phyloP scores from a whole-genome alignment of 2,113 vertebrate genomes.

The Oryzias curvinotus region DNA sequence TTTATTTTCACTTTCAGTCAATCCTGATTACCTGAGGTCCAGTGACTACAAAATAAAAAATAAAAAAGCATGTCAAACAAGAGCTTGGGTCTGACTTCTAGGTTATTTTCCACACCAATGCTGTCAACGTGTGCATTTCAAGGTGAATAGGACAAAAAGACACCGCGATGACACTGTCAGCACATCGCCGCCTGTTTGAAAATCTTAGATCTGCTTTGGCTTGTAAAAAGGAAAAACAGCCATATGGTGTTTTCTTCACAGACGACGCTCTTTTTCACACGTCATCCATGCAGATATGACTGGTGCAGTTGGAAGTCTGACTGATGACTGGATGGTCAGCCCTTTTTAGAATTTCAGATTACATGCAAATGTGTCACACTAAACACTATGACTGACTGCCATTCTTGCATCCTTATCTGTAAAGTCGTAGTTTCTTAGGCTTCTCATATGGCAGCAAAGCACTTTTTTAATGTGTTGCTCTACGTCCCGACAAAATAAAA shows the following conservation, averaged over 20 bases:
- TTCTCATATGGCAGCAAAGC: no score
- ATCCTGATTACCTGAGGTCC: no score
- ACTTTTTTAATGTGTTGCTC: no score
- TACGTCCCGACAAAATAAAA: no score
- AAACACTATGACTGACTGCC: background rate
- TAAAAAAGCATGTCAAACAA: no score
- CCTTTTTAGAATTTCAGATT: slow-evolving; percentile 34
- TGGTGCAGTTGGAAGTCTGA: slow-evolving; percentile 35
- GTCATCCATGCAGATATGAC: slow-evolving; percentile 36
- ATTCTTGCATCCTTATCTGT: background rate
- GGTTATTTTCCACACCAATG: slow-evolving; percentile 1
- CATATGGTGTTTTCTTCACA: slow-evolving; percentile 59
- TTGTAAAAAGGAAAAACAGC: slow-evolving; percentile 20
- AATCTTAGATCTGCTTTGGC: slow-evolving; percentile 32
- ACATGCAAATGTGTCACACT: slow-evolving; percentile 9
- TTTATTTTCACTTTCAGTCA: no score
- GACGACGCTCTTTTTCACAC: slow-evolving; percentile 33
- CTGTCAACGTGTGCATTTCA: slow-evolving; percentile 4
- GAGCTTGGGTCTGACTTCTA: no score
- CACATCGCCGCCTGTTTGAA: slow-evolving; percentile 28
- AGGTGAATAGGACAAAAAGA: slow-evolving; percentile 38
- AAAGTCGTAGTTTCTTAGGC: background rate
- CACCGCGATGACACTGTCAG: slow-evolving; percentile 29
- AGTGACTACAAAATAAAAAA: no score
- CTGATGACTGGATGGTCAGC: slow-evolving; percentile 31